Evolutionary conservation across 1,140 invertebrate species (phyloP).

Genomic region (Neodiprion fabricii): DNA sequence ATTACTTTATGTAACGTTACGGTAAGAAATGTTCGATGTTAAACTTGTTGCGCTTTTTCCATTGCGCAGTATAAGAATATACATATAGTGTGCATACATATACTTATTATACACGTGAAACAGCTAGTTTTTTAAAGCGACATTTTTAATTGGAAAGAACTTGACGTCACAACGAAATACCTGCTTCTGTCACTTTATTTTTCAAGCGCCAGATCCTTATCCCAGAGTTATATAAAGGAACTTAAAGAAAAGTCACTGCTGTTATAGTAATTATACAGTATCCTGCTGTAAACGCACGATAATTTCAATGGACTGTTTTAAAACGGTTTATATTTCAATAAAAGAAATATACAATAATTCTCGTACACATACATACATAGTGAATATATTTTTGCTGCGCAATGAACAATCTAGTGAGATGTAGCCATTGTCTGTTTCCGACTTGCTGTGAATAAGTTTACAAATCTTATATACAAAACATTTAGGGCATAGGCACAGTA

Average conservation of each 20-base stretch:
- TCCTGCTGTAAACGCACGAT: conserved; percentile 10
- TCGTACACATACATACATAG: conserved; percentile 1
- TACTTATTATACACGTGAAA: conserved; percentile 39
- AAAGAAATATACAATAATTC: neutral
- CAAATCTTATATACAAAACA: neutral
- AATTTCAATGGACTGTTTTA: conserved; percentile 8
- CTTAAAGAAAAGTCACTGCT: neutral
- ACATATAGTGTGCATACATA: neutral
- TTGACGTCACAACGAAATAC: neutral
- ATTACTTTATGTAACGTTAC: conserved; percentile 40
- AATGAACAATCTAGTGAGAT: conserved; percentile 28
- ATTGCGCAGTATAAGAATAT: conserved; percentile 35
- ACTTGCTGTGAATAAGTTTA: conserved; percentile 28
- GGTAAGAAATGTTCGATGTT: conserved; percentile 33
- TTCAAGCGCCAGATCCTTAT: neutral
- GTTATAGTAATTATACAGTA: conserved; percentile 11
- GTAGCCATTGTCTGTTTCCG: conserved; percentile 32
- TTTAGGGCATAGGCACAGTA: too few species aligned
- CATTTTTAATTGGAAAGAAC: conserved; percentile 7
- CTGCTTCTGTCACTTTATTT: conserved; percentile 8
- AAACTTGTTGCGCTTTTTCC: conserved; percentile 33
- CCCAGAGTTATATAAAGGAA: neutral
- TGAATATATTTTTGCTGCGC: conserved; percentile 34
- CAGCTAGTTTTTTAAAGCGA: conserved; percentile 28
- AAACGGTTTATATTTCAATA: neutral